Evolutionary conservation across 2,113 vertebrate genomes (phyloP).

Genomic region (Bubo scandiacus): DNA sequence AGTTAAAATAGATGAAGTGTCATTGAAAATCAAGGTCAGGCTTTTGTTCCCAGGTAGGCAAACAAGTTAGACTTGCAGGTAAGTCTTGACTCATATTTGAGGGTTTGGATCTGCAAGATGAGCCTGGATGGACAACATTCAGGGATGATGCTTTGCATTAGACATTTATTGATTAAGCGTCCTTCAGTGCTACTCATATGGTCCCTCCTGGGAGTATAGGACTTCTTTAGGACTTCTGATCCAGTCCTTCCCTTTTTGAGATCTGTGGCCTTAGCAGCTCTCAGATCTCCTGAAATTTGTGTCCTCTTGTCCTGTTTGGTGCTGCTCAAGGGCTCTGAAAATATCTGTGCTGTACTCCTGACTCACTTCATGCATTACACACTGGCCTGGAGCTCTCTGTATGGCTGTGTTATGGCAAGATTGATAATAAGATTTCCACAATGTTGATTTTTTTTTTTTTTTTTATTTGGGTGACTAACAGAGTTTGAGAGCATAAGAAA

Average conservation of each 20-base stretch:
- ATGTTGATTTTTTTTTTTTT: background rate
- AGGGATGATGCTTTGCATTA: background rate
- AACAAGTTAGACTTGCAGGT: background rate
- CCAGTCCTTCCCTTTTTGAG: background rate
- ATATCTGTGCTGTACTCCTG: background rate
- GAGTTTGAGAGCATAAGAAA: background rate
- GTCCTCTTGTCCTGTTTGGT: background rate
- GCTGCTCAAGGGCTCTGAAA: background rate
- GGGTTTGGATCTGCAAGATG: background rate
- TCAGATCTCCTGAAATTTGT: background rate
- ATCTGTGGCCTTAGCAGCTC: background rate
- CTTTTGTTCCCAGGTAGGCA: background rate
- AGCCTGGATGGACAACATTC: background rate
- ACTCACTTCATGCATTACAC: fast-evolving
- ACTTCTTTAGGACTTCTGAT: background rate
- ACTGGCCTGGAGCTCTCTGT: background rate
- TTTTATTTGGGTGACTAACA: background rate
- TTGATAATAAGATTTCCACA: background rate
- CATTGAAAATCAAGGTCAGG: background rate
- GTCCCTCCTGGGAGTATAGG: background rate
- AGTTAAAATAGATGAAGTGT: background rate
- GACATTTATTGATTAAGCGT: background rate
- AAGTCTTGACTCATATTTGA: background rate
- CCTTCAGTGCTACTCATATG: background rate
- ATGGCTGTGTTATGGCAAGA: background rate